Evolutionary conservation across 2,797 vertebrate species (phyloP), one percentile per base, ranked within the genome.

Genomic region (Muscicapa comitata): DNA sequence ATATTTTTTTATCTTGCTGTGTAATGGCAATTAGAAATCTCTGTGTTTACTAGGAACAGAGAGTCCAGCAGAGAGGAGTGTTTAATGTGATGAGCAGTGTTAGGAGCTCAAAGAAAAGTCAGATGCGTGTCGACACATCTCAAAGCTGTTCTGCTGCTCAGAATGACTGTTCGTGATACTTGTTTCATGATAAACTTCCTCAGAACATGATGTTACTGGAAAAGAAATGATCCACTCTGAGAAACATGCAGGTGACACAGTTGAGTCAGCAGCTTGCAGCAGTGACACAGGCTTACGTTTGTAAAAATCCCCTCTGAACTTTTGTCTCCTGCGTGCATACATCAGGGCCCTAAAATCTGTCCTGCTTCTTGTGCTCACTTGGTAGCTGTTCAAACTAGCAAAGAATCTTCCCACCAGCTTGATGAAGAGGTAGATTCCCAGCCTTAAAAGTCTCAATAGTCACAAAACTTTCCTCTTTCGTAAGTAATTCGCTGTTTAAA

Each of bases 261-360:
- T 96, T 96, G 95, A 97, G 94, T 97, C 95, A 97, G 95, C 95
- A 95, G 89, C 94, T 95, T 94, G 95, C 89, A 94, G 63, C 93
- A 88, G 91, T 94, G 95, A 96, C 95, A 96, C 93, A 91, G 93
- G 94, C 95, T 94, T 95, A 94, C 82, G 91, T 90, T 95, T 78
- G 14, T 88, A 70, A 96, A 96, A 97, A 97, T 97, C 95, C 96
- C 96, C 96, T 67, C 89, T 91, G 95, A 90, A 94, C 91, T 94
- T 94, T 95, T 94, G 95, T 94, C 93, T 88, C 37, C 82, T 81
- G 75, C 16, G 1, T 91, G 78, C 7, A 0, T 73, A 12, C 62
- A 33, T 62, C 51, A 29, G 3, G 65, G 81, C 87, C 89, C n/a
- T 73, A 18, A 86, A 94, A 92, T 79, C 61, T 50, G 78, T 55